Conservation (phyloP, 30 jellyfish, hydroid and myxozoan genomes). For the Mastigias papua region DNA sequence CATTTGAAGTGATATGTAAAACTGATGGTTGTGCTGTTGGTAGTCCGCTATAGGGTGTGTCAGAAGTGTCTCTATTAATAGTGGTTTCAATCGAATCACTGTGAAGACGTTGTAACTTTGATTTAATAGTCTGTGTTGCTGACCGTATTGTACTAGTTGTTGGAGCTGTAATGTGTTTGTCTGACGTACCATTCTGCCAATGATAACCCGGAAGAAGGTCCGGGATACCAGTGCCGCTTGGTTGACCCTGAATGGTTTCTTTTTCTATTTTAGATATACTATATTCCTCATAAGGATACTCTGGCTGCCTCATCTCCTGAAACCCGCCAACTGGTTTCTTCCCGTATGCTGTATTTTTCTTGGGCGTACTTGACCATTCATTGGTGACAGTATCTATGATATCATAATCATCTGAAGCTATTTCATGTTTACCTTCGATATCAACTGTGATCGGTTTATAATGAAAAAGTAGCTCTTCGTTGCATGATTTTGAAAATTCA, state of each 20-base stretch:
- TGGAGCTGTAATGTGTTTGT: too few relatives aligned
- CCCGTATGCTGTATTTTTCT: background rate
- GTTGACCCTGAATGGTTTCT: too few relatives aligned
- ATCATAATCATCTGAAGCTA: slow-evolving; percentile 18
- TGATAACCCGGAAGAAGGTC: too few relatives aligned
- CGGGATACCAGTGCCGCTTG: too few relatives aligned
- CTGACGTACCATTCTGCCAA: too few relatives aligned
- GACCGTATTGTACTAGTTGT: too few relatives aligned
- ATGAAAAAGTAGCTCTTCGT: slow-evolving; percentile 9
- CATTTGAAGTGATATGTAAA: background rate
- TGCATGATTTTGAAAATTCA: slow-evolving; percentile 57
- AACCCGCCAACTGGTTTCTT: background rate
- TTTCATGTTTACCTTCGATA: background rate
- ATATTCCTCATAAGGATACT: background rate
- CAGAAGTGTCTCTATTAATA: background rate
- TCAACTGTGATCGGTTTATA: background rate
- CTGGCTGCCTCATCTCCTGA: background rate
- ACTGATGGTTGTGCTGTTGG: background rate
- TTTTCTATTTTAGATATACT: background rate
- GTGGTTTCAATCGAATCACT: background rate
- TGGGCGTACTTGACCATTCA: slow-evolving; percentile 32
- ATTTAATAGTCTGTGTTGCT: too few relatives aligned
- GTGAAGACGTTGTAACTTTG: background rate
- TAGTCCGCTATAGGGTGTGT: background rate
- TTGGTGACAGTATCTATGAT: background rate